Evolutionary conservation across 1,140 invertebrate species (phyloP).

Genomic region (Anoplophora glabripennis): DNA sequence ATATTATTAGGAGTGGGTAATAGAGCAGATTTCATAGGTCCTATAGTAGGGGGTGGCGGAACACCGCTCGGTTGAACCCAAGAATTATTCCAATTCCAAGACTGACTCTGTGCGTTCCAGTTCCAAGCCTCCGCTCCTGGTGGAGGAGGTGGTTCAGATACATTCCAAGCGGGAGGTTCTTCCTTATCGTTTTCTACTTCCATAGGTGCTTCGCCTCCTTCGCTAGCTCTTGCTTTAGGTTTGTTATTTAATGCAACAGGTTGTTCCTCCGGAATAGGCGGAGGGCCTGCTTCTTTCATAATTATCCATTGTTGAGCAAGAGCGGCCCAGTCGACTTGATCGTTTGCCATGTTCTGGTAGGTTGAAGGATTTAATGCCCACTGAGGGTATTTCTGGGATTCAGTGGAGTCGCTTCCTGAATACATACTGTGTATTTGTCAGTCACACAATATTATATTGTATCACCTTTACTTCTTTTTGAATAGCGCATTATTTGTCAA

Average conservation of each 20-base stretch:
- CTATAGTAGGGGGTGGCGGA: conserved; percentile 50
- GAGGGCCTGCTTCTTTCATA: conserved; percentile 79
- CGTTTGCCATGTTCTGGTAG: conserved; percentile 53
- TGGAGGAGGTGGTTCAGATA: conserved; percentile 36
- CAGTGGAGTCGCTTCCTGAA: conserved; percentile 45
- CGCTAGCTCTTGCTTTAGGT: conserved; percentile 40
- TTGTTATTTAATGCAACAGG: conserved; percentile 53
- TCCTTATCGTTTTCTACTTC: conserved; percentile 74
- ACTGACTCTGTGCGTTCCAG: conserved; percentile 42
- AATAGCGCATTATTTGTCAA: background rate
- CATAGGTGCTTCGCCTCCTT: conserved; percentile 81
- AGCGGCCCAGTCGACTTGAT: conserved; percentile 89
- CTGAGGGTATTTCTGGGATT: conserved; percentile 60
- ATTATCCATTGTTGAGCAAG: conserved; percentile 97
- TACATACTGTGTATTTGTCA: conserved; percentile 30
- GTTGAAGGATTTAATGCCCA: conserved; percentile 72
- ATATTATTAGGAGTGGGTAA: conserved; percentile 49
- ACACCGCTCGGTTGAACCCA: conserved; percentile 47
- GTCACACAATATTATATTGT: too few species aligned
- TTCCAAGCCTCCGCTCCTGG: conserved; percentile 35
- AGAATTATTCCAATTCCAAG: conserved; percentile 54
- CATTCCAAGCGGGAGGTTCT: conserved; percentile 40
- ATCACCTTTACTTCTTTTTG: too few species aligned
- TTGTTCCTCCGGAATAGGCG: conserved; percentile 47
- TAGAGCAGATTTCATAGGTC: conserved; percentile 46